phyloP scores from a whole-genome alignment of 2,113 vertebrate genomes.

The Hemicordylus capensis region DNA sequence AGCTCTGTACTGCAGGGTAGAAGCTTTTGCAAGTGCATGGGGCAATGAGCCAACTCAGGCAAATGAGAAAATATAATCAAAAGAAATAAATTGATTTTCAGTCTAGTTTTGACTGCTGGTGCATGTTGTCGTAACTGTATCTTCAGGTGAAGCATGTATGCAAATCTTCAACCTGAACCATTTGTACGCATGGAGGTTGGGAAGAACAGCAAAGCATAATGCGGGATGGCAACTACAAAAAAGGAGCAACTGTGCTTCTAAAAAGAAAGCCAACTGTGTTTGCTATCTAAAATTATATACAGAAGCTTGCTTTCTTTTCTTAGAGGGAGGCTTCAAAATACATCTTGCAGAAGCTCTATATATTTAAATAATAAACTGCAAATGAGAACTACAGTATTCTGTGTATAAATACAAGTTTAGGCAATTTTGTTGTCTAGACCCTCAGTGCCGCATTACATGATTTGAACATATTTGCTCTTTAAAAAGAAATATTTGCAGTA shows the following conservation, averaged over 20 bases:
- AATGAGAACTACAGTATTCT: background rate
- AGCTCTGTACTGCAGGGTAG: background rate
- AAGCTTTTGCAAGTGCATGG: background rate
- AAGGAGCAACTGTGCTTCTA: background rate
- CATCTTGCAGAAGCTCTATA: background rate
- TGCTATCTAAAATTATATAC: background rate
- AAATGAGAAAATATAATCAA: background rate
- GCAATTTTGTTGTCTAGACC: background rate
- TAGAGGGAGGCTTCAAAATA: background rate
- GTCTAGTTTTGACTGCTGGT: background rate
- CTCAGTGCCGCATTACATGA: background rate
- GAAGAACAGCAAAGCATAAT: background rate
- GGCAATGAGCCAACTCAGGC: background rate
- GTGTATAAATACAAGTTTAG: background rate
- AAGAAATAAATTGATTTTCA: background rate
- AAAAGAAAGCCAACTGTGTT: background rate
- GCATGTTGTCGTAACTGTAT: background rate
- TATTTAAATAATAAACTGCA: background rate
- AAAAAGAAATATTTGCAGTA: background rate
- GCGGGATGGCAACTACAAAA: background rate
- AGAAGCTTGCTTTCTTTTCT: background rate
- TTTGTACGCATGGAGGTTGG: background rate
- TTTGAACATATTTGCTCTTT: background rate
- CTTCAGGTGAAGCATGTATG: background rate
- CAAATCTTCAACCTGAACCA: background rate